Evolutionary conservation across 2,888 invertebrate genomes (phyloP).

Genomic region (Eilema depressum): DNA sequence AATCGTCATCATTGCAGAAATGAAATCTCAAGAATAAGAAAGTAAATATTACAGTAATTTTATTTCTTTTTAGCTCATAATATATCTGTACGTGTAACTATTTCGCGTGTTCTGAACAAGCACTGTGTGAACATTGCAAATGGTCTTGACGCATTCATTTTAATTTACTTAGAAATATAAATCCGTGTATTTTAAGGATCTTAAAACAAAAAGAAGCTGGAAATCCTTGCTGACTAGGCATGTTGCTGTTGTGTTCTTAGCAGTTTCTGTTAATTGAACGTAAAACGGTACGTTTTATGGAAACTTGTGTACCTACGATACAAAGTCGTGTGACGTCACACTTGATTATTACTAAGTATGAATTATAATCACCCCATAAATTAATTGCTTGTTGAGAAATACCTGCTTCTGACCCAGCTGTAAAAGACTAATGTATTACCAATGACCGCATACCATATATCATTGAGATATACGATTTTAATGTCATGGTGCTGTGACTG

Average conservation of each 20-base stretch:
- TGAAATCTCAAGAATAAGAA: slow-evolving; percentile 19
- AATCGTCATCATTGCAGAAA: slow-evolving; percentile 17
- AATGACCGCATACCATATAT: slow-evolving; percentile 5
- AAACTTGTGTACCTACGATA: neutral
- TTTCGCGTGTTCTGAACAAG: neutral
- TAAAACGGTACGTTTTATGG: neutral
- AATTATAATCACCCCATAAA: neutral
- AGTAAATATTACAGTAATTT: slow-evolving; percentile 12
- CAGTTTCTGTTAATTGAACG: neutral
- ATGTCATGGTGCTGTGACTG: slow-evolving; percentile 45
- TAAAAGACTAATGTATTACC: neutral
- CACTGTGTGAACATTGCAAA: neutral
- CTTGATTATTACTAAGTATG: too few species aligned
- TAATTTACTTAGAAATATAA: neutral
- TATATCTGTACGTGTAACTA: slow-evolving; percentile 2
- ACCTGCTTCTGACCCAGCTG: neutral
- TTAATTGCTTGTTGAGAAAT: neutral
- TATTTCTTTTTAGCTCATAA: slow-evolving; percentile 3
- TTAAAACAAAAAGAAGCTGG: too few species aligned
- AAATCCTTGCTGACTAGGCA: neutral
- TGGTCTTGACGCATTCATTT: neutral
- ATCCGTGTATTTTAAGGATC: neutral
- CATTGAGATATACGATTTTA: slow-evolving; percentile 29
- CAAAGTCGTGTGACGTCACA: neutral
- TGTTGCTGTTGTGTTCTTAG: neutral